Base-by-base conservation (phyloP, 2,113 vertebrate species). In the Bos javanicus region DNA sequence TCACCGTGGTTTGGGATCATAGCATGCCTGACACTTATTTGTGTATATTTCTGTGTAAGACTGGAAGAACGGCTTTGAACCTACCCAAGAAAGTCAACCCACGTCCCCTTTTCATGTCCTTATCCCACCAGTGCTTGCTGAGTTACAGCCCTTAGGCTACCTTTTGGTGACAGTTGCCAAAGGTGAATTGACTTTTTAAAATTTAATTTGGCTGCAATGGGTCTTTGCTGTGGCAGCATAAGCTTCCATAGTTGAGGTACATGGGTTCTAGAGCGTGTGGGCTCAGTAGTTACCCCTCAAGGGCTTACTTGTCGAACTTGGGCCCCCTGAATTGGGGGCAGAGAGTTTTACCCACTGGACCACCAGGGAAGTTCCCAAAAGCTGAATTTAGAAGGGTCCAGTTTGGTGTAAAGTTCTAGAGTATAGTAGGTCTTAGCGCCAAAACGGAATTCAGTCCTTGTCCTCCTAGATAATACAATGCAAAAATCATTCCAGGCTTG, bases 1-100 rank as follows among this genome's bases (percentile, higher is more conserved):
- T 25, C 0, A 0, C 39, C 43, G 16, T 19, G 43, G 12, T 25
- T 90, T 30, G 46, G 56, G 26, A 82, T 64, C n/a, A 74, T 59
- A 21, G 8, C 0, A 0, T 9, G 12, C 26, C 74, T 88, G 39
- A 50, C 60, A 21, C 5, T 39, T 60, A 16, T 21, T 15, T 56
- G 17, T 33, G 1, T 33, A 3, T 59, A 12, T 67, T 50, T 43
- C 10, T 76, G 17, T 39, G 12, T 4, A 52, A 17, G 48, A 30
- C 26, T 76, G 33, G 19, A 43, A 80, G 15, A 43, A 26, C 0
- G 30, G 30, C 25, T 71, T 39, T 82, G 4, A 50, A 10, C 23
- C 2, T 11, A 80, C 59, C 54, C 4, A 46, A 33, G 62, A 80
- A 50, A 80, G 15, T 59, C 43, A 74, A 5, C 19, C 26, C 64